Percentiles rank a stretch among this genome's conserved stretches.
Conservation (phyloP, 2,888 invertebrate species). For the Spodoptera littoralis region DNA sequence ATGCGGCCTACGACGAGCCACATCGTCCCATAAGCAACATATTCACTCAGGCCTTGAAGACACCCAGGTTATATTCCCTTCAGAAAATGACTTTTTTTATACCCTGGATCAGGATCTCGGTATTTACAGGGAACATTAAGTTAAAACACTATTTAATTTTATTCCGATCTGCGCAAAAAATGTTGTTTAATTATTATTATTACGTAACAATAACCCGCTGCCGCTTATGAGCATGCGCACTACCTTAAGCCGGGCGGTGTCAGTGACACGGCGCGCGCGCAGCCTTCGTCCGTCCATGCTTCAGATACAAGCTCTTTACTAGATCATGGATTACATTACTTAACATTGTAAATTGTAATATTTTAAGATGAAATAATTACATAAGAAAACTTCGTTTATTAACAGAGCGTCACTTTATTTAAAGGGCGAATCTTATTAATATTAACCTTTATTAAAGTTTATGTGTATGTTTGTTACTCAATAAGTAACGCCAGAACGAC, state of each 20-base stretch:
- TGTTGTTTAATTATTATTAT: neutral
- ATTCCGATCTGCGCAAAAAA: neutral
- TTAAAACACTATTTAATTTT: neutral
- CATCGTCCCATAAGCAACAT: no score
- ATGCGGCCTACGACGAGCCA: no score
- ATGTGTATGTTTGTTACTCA: no score
- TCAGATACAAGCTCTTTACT: conserved; percentile 66
- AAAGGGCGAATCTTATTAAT: no score
- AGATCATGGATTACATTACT: conserved; percentile 61
- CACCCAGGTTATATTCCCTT: no score
- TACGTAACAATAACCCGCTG: conserved; percentile 33
- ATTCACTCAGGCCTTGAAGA: no score
- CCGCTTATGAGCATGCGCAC: conserved; percentile 30
- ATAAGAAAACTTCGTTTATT: neutral
- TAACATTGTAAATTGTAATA: conserved; percentile 13
- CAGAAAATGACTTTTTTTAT: no score
- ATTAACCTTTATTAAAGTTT: no score
- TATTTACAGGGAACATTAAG: no score
- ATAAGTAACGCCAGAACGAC: no score
- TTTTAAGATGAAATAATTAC: conserved; percentile 19
- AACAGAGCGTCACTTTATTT: no score
- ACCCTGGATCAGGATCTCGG: no score
- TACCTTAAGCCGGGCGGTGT: conserved; percentile 63
- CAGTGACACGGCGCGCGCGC: conserved; percentile 82
- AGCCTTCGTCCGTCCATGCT: conserved; percentile 69